A percentile compares a stretch with the other conserved stretches of the same genome.
phyloP scores from a whole-genome alignment of 2,113 vertebrate genomes.

The Antennarius striatus region DNA sequence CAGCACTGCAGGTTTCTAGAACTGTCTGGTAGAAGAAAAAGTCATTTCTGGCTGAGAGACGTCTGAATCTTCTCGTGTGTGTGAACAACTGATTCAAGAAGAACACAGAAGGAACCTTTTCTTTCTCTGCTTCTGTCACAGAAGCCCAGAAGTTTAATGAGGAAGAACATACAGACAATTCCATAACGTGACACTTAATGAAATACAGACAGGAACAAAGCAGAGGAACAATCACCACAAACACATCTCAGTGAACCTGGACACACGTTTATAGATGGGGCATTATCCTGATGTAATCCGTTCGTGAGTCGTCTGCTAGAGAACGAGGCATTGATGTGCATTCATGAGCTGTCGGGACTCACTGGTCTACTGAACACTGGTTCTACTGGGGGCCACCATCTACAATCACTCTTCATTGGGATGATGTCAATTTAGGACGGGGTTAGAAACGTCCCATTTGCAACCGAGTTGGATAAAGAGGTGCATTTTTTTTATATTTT shows the following conservation, averaged over 20 bases:
- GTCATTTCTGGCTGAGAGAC: no score
- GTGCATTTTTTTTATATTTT: no score
- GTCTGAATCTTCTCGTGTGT: no score
- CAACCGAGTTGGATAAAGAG: no score
- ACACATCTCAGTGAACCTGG: constrained; percentile 1
- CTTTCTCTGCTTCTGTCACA: no score
- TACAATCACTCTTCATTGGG: no score
- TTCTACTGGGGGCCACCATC: no score
- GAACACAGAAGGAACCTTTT: background rate
- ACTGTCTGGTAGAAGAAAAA: no score
- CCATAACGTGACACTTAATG: constrained; percentile 2
- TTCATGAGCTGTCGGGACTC: constrained; percentile 50
- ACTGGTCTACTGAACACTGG: background rate
- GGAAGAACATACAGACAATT: background rate
- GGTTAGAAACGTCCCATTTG: no score
- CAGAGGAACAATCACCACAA: background rate
- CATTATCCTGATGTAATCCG: constrained; percentile 45
- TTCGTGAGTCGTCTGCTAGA: constrained; percentile 14
- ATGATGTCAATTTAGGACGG: no score
- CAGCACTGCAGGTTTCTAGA: no score
- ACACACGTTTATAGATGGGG: constrained; percentile 17
- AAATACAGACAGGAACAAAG: constrained; percentile 5
- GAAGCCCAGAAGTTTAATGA: background rate
- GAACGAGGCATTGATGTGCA: constrained; percentile 48
- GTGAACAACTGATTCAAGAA: background rate